Evolutionary conservation across 2,113 vertebrate genomes (phyloP).

Genomic region (Platichthys flesus): DNA sequence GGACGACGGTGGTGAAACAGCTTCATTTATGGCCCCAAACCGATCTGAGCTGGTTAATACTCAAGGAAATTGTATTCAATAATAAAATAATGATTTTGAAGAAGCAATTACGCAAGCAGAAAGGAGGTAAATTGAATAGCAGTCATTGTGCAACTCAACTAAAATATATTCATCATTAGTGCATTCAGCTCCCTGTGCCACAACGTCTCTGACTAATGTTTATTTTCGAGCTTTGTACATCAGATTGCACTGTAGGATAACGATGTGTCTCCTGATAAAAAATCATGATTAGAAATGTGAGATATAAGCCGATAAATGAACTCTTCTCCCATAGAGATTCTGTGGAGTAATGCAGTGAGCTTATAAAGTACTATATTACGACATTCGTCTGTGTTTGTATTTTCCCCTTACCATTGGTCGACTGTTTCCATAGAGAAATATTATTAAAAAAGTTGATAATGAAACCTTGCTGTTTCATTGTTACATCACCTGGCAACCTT

Average conservation of each 20-base stretch:
- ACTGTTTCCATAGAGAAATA: background rate
- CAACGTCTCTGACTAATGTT: constrained; percentile 8
- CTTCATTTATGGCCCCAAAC: constrained; percentile 60
- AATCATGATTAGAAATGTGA: background rate
- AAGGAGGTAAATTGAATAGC: background rate
- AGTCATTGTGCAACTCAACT: background rate
- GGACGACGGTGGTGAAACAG: constrained; percentile 54
- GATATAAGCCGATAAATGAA: background rate
- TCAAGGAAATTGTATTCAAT: constrained; percentile 25
- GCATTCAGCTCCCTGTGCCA: background rate
- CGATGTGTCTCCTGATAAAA: background rate
- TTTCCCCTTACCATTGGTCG: background rate
- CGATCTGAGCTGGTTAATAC: background rate
- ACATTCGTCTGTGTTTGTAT: too few species aligned
- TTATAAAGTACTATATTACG: too few species aligned
- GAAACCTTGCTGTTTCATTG: background rate
- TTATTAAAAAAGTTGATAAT: background rate
- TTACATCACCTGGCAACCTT: background rate
- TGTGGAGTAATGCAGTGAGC: too few species aligned
- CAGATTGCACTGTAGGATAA: constrained; percentile 9
- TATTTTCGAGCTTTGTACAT: background rate
- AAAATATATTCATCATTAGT: constrained; percentile 24
- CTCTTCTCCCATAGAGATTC: background rate
- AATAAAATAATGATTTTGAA: constrained; percentile 8
- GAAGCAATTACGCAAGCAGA: constrained; percentile 20